A percentile compares a stretch with the other conserved stretches of the same genome.
Conservation (phyloP, 2,888 invertebrate species). For the Pheosia tremula region DNA sequence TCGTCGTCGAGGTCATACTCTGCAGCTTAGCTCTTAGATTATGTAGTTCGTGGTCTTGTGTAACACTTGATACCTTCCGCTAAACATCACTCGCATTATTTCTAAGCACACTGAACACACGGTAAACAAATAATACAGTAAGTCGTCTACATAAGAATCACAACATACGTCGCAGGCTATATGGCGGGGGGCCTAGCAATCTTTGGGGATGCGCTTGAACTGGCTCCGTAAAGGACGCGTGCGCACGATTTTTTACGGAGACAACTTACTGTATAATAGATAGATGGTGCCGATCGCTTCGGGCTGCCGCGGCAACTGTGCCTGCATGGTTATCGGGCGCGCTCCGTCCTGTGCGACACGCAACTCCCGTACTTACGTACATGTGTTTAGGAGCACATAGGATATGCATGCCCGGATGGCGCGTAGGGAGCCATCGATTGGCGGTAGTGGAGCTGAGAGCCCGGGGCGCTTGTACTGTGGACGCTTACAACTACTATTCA, state of each 20-base stretch:
- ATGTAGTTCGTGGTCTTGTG: neutral
- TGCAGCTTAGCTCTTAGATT: neutral
- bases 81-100: neutral
- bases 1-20: neutral
- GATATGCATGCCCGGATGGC: conserved; percentile 72
- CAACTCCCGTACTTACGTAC: conserved; percentile 19
- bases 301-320: neutral
- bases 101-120: neutral
- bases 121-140: neutral
- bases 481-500: conserved; percentile 44
- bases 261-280: too few species aligned
- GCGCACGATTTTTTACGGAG: neutral
- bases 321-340: conserved; percentile 1
- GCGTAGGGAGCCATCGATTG: conserved; percentile 28
- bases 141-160: too few species aligned
- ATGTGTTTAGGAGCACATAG: conserved; percentile 29
- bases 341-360: conserved; percentile 1
- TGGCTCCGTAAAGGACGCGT: too few species aligned
- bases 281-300: neutral
- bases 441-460: conserved; percentile 26
- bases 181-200: too few species aligned
- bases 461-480: conserved; percentile 52
- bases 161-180: too few species aligned
- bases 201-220: too few species aligned
- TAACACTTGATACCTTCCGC: neutral